Evolutionary conservation across 2,797 vertebrate genomes (phyloP), one percentile per base, ranked within the genome.

Genomic region (Gallirallus australis): DNA sequence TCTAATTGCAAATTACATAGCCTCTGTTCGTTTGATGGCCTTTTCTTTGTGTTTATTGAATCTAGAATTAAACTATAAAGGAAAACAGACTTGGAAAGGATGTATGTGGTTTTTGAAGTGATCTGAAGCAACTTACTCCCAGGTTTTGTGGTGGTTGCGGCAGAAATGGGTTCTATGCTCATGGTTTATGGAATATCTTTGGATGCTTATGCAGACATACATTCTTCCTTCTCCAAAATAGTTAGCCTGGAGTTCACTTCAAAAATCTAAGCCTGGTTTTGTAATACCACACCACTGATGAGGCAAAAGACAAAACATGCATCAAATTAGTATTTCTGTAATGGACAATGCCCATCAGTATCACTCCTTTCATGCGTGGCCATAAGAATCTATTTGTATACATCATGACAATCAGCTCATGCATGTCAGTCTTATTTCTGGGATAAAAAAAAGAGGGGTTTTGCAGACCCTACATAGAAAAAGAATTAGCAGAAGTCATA

Each of bases 61-160:
- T 89, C 89, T 75, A 90, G 56, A 97, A 89, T 96, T 93, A 95
- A 92, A 87, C 82, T 94, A 63, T 81, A 94, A 96, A 87, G 69
- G 45, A 94, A 88, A 95, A 84, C 82, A 96, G 78, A 69, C 50
- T 94, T 96, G 90, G 69, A 86, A 96, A 94, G 77, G 63, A 82
- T 88, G 60, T 92, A 33, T 39, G 81, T 96, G 93, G 56, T 82
- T 97, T 90, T 64, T 95, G 68, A 64, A 96, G 68, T 72, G 50
- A 89, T 50, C 77, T 77, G 76, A 90, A 92, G 85, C 48, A 95
- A 73, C 66, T 77, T 86, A 82, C 63, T 96, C 91, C 52, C 0
- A 28, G 59, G 16, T 89, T 97, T 95, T 97, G 78, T 93, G 83
- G 96, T 94, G 31, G 7, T 57, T 95, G 92, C 17, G 48, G 93